Conservation (phyloP, 2,797 vertebrate species). For the Acrocephalus scirpaceus region DNA sequence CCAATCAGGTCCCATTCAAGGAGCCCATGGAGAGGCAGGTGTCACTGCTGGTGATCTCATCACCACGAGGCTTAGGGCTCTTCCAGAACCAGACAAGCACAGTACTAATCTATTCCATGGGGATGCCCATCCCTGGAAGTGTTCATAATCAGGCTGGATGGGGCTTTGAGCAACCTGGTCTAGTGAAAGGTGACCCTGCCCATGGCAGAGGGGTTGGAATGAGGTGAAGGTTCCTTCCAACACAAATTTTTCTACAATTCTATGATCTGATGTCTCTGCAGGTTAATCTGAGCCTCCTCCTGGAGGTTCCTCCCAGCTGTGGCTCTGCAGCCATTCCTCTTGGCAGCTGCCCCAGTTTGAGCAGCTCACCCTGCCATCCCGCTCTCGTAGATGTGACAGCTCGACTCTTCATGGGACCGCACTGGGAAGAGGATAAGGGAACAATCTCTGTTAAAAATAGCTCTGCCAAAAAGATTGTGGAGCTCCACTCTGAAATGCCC, state of each 20-base stretch:
- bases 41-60: not conserved
- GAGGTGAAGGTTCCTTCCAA: not conserved
- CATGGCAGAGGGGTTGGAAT: not conserved
- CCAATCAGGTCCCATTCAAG: not conserved
- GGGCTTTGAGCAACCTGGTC: not conserved
- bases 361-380: not conserved
- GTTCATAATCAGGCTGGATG: not conserved
- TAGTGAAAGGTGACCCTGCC: not conserved
- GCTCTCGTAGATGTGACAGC: not conserved
- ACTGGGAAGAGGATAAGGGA: not conserved
- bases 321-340: not conserved
- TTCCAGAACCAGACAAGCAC: not conserved
- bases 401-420: not conserved
- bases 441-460: not conserved
- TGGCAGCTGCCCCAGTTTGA: not conserved
- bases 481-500: not conserved
- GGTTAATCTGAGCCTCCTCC: not conserved
- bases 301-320: not conserved
- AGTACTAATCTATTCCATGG: not conserved
- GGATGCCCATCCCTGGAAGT: not conserved
- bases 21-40: not conserved
- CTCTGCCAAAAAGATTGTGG: not conserved
- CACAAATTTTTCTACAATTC: rapidly evolving
- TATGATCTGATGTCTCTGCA: not conserved
- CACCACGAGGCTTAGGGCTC: not conserved